A percentile compares a stretch with the other conserved stretches of the same genome.
These are phyloP conservation scores for Antennarius striatus DNA, from an alignment of 2,113 vertebrate species.

Conservation along the genomic window DNA sequence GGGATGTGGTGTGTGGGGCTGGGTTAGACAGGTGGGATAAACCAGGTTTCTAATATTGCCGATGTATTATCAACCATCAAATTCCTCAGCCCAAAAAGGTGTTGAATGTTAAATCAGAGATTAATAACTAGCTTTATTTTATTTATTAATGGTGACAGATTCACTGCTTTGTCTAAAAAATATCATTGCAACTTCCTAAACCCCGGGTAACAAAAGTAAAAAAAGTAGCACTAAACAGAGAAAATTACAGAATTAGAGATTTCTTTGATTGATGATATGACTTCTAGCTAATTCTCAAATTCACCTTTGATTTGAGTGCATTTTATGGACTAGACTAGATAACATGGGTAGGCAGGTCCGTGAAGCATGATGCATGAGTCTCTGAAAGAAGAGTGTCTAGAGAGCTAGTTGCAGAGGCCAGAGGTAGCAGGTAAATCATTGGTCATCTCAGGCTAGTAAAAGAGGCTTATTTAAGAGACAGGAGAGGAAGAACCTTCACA, in stretches of 20 bases:
- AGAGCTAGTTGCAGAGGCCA: slow-evolving; percentile 37
- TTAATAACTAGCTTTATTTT: neutral
- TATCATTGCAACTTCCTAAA: too few relatives aligned
- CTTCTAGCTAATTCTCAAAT: too few relatives aligned
- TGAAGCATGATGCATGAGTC: slow-evolving; percentile 9
- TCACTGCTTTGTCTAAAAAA: neutral
- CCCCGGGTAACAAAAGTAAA: too few relatives aligned
- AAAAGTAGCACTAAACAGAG: too few relatives aligned
- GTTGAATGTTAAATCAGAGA: neutral
- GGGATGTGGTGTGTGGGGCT: slow-evolving; percentile 1
- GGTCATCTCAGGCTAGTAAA: slow-evolving; percentile 95
- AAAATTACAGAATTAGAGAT: too few relatives aligned
- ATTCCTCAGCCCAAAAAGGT: too few relatives aligned
- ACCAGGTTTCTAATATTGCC: slow-evolving; percentile 2
- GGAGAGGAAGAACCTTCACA: slow-evolving; percentile 89
- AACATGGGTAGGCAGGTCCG: slow-evolving; percentile 13
- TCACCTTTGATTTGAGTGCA: too few relatives aligned
- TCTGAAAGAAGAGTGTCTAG: slow-evolving; percentile 29
- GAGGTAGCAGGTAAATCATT: slow-evolving; percentile 95
- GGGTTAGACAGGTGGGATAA: neutral
- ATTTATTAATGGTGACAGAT: neutral
- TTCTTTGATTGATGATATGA: too few relatives aligned
- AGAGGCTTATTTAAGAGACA: slow-evolving; percentile 90
- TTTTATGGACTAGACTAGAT: neutral
- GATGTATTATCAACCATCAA: slow-evolving; percentile 3